Conservation (phyloP, 92 coral and sea anemone genomes). For the Diadumene lineata region DNA sequence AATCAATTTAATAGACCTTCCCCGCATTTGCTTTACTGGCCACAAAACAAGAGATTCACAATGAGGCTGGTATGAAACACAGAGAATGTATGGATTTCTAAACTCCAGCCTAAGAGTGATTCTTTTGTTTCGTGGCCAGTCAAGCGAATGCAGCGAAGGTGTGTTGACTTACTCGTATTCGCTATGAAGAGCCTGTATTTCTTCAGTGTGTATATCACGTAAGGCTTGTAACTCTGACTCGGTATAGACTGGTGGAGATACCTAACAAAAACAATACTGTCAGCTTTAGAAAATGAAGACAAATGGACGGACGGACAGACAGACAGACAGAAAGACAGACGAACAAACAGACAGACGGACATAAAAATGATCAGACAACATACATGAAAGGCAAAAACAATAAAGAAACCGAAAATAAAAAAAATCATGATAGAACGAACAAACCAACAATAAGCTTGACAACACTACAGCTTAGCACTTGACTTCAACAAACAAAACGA, state of each 20-base stretch:
- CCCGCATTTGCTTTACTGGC: too few relatives aligned
- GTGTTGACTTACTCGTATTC: slow-evolving; percentile 80
- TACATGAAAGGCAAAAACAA: too few relatives aligned
- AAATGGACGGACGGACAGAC: background rate
- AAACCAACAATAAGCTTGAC: too few relatives aligned
- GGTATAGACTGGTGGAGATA: slow-evolving; percentile 73
- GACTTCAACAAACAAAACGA: background rate
- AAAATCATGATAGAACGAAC: too few relatives aligned
- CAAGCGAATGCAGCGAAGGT: background rate
- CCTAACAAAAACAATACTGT: slow-evolving; percentile 25
- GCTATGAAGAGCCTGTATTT: slow-evolving; percentile 63
- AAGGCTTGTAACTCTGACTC: slow-evolving; percentile 73
- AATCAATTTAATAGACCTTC: too few relatives aligned
- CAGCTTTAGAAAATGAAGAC: too few relatives aligned
- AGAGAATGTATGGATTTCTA: too few relatives aligned
- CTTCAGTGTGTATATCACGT: slow-evolving; percentile 76
- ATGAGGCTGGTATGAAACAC: too few relatives aligned
- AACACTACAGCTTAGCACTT: background rate
- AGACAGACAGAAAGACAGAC: background rate
- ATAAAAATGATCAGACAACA: too few relatives aligned
- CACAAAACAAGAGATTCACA: too few relatives aligned
- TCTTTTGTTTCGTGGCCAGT: background rate
- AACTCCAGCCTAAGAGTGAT: background rate
- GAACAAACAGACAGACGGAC: background rate
- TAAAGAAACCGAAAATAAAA: too few relatives aligned